Evolutionary conservation across 2,797 vertebrate genomes (phyloP).

Genomic region (Buphagus erythrorhynchus): DNA sequence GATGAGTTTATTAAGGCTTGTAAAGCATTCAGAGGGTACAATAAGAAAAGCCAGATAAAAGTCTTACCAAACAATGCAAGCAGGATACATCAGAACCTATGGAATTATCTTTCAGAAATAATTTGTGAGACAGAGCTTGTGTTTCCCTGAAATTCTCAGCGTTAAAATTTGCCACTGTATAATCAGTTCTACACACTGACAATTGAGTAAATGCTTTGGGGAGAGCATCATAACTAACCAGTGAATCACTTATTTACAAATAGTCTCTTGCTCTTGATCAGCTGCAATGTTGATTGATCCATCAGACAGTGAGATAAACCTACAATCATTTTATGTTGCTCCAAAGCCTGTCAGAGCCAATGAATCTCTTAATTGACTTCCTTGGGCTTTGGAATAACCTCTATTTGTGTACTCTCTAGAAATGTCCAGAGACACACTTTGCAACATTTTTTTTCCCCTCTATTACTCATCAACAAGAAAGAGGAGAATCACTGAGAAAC

Average conservation of each 20-base stretch:
- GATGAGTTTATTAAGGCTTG: neutral
- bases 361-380: neutral
- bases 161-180: neutral
- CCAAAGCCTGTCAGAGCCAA: neutral
- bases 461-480: neutral
- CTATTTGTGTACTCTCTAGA: neutral
- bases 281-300: neutral
- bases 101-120: neutral
- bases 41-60: neutral
- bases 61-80: neutral
- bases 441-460: neutral
- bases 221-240: neutral
- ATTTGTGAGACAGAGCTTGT: neutral
- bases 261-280: neutral
- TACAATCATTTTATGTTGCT: neutral
- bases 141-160: neutral
- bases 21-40: neutral
- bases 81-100: neutral
- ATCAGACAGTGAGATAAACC: neutral
- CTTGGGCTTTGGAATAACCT: neutral
- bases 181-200: neutral
- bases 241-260: conserved; percentile 18
- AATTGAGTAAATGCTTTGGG: neutral
- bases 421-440: neutral
- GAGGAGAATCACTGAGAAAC: neutral